phyloP scores from a whole-genome alignment of 2,888 invertebrate species.

The Drosophila incognita region DNA sequence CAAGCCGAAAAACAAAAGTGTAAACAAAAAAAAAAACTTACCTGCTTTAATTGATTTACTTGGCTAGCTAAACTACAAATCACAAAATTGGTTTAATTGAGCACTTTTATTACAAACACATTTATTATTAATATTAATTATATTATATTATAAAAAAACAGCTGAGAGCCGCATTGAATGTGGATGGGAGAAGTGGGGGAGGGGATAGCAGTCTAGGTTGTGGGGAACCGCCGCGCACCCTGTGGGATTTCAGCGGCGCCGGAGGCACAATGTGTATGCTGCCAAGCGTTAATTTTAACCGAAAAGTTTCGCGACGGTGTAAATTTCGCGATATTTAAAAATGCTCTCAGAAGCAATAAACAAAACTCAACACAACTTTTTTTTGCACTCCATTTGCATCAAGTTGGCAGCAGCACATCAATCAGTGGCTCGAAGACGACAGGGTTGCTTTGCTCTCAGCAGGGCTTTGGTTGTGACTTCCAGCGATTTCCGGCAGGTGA shows the following conservation, averaged over 20 bases:
- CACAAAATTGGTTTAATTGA: conserved; percentile 5
- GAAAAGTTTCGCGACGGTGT: neutral
- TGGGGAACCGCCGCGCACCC: conserved; percentile 43
- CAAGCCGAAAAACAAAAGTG: conserved; percentile 7
- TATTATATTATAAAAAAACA: conserved; percentile 32
- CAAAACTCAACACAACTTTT: conserved; percentile 26
- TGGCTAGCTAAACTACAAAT: conserved; percentile 15
- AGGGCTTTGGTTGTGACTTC: neutral
- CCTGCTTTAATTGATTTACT: conserved; percentile 25
- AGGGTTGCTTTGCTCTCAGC: neutral
- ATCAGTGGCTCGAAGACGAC: conserved; percentile 8
- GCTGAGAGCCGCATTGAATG: conserved; percentile 39
- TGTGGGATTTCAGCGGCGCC: conserved; percentile 51
- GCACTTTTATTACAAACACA: conserved; percentile 31
- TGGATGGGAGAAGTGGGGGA: neutral
- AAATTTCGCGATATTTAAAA: neutral
- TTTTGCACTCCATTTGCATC: conserved; percentile 21
- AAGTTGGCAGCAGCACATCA: conserved; percentile 43
- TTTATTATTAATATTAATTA: conserved; percentile 13
- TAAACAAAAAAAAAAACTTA: conserved; percentile 31
- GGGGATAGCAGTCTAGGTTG: neutral
- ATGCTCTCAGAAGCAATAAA: conserved; percentile 17
- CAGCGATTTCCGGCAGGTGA: conserved; percentile 5
- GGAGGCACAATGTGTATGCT: conserved; percentile 29
- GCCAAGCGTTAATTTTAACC: neutral